These are phyloP conservation scores for Steinernema scapterisci DNA, from an alignment of 2,888 invertebrate species.

Conservation along the genomic window DNA sequence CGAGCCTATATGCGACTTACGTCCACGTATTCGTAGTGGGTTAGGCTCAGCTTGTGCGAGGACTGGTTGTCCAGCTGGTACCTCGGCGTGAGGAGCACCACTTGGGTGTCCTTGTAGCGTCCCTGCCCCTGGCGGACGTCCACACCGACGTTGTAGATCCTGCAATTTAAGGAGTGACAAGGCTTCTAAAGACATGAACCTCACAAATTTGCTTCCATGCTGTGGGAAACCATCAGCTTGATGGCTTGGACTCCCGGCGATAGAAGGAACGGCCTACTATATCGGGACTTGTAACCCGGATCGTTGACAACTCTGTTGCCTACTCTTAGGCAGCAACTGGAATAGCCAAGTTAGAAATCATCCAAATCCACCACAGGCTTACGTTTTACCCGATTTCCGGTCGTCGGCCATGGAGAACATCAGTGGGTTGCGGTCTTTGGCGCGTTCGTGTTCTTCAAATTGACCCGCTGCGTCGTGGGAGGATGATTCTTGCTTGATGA, in stretches of 20 bases:
- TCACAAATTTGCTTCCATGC: slow-evolving; percentile 34
- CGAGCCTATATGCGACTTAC: slow-evolving; percentile 42
- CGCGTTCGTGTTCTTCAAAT: slow-evolving; percentile 90
- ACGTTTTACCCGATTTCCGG: slow-evolving; percentile 12
- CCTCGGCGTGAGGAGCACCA: slow-evolving; percentile 88
- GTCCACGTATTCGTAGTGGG: slow-evolving; percentile 79
- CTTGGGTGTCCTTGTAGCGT: slow-evolving; percentile 85
- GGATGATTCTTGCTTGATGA: slow-evolving; percentile 85
- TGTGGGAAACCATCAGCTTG: slow-evolving; percentile 55
- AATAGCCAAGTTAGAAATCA: slow-evolving; percentile 26
- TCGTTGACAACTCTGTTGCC: slow-evolving; percentile 43
- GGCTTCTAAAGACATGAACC: slow-evolving; percentile 7
- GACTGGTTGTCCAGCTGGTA: slow-evolving; percentile 91
- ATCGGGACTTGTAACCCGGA: slow-evolving; percentile 49
- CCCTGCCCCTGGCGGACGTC: slow-evolving; percentile 86
- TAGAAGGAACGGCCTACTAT: slow-evolving; percentile 52
- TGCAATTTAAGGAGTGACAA: too few relatives aligned
- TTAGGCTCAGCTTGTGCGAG: slow-evolving; percentile 79
- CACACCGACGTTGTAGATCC: slow-evolving; percentile 74
- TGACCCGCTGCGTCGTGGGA: slow-evolving; percentile 70
- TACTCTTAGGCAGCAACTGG: slow-evolving; percentile 23
- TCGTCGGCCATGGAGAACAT: slow-evolving; percentile 90
- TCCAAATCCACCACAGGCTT: neutral
- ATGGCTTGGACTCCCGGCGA: slow-evolving; percentile 60
- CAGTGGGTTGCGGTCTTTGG: slow-evolving; percentile 86